Conservation (phyloP, 2,888 invertebrate genomes). For the Agonopterix arenella region DNA sequence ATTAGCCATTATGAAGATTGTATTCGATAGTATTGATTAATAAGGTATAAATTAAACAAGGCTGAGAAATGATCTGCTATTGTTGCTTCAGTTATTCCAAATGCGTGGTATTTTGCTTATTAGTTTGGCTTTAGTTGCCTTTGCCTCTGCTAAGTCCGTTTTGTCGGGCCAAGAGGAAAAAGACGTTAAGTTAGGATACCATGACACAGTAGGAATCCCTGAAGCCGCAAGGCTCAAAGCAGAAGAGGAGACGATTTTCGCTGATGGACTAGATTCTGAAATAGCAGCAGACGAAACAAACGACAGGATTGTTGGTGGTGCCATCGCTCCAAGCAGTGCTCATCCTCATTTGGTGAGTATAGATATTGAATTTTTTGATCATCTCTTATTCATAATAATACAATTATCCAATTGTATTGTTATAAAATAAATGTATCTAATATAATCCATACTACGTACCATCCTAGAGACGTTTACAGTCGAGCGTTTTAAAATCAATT, state of each 20-base stretch:
- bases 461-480: too few species aligned
- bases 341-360: slow-evolving; percentile 39
- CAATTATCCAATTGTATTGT: background rate
- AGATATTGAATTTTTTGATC: background rate
- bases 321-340: slow-evolving; percentile 24
- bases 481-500: too few species aligned
- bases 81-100: slow-evolving; percentile 22
- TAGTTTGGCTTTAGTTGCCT: slow-evolving; percentile 18
- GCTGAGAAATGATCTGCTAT: background rate
- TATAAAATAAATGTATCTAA: background rate
- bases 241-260: slow-evolving; percentile 19
- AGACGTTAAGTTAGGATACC: slow-evolving; percentile 24
- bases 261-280: background rate
- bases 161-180: too few species aligned
- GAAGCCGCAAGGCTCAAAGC: slow-evolving; percentile 37
- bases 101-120: slow-evolving; percentile 25
- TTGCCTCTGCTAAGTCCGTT: background rate
- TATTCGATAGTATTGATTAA: background rate
- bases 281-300: background rate
- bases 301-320: slow-evolving; percentile 42
- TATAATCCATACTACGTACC: background rate
- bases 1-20: background rate
- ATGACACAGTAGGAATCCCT: slow-evolving; percentile 42
- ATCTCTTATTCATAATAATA: background rate
- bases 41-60: background rate